A percentile compares a stretch with the other conserved stretches of the same genome.
Evolutionary conservation across 2,888 invertebrate genomes (phyloP).

Genomic region (Cartodere bifasciata): DNA sequence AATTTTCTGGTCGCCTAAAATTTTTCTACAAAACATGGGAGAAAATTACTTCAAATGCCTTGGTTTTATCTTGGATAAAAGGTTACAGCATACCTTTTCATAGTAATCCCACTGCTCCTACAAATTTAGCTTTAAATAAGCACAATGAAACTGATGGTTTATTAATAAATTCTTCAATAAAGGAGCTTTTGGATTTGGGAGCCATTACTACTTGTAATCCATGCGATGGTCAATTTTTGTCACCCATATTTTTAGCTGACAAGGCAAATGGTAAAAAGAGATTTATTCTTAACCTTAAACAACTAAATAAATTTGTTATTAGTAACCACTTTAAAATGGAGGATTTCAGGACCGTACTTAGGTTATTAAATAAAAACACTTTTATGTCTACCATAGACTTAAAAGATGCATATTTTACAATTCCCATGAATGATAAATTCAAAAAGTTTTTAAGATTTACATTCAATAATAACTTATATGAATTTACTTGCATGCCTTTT

Average conservation of each 20-base stretch:
- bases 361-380: conserved; percentile 12
- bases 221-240: conserved; percentile 12
- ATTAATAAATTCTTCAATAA: no score
- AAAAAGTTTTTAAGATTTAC: conserved; percentile 18
- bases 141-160: no score
- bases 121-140: no score
- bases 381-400: conserved; percentile 11
- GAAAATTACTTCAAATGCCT: no score
- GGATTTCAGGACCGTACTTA: conserved; percentile 16
- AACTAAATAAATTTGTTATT: conserved; percentile 15
- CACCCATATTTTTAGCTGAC: conserved; percentile 12
- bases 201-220: no score
- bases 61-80: no score
- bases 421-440: conserved; percentile 14
- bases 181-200: no score
- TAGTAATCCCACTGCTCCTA: no score
- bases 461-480: conserved; percentile 15
- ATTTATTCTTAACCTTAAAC: conserved; percentile 17
- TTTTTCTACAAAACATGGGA: no score
- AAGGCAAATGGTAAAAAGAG: conserved; percentile 12
- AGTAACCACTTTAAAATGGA: conserved; percentile 21
- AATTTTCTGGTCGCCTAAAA: no score
- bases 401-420: conserved; percentile 16
- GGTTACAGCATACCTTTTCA: no score
- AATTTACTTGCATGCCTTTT: conserved; percentile 20